A percentile compares a stretch with the other conserved stretches of the same genome.
These are phyloP conservation scores for Himalopsyche tibetana DNA, from an alignment of 2,888 invertebrate species.

Conservation along the genomic window DNA sequence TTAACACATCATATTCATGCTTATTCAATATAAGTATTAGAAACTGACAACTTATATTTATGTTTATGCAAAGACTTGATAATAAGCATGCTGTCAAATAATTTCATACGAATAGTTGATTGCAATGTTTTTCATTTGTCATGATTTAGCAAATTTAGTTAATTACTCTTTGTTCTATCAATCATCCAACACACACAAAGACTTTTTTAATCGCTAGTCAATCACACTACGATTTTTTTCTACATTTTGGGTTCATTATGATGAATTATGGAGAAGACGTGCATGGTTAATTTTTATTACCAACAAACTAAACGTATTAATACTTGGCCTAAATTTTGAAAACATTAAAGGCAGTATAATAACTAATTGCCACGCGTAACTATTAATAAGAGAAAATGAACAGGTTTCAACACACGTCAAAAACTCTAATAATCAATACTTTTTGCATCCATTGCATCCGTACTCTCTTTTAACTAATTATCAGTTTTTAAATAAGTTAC, in stretches of 20 bases:
- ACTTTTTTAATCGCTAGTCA: conserved; percentile 28
- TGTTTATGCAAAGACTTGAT: no score
- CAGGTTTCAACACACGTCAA: no score
- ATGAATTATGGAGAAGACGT: background rate
- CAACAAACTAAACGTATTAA: background rate
- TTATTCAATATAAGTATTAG: no score
- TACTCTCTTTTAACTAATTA: no score
- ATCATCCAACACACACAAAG: background rate
- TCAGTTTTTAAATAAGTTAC: no score
- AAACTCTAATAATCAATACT: no score
- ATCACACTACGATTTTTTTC: background rate
- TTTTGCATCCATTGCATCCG: no score
- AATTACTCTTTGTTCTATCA: conserved; percentile 40
- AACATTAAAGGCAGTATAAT: background rate
- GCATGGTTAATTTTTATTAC: background rate
- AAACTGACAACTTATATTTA: no score
- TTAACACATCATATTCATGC: no score
- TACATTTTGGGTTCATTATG: background rate
- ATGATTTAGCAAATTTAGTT: background rate
- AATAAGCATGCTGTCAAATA: background rate
- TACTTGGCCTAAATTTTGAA: background rate
- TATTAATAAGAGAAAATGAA: no score
- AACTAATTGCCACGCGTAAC: no score
- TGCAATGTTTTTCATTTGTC: background rate
- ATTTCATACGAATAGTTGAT: background rate